Evolutionary conservation across 1,140 invertebrate genomes (phyloP).

Genomic region (Platorchestia sp.): DNA sequence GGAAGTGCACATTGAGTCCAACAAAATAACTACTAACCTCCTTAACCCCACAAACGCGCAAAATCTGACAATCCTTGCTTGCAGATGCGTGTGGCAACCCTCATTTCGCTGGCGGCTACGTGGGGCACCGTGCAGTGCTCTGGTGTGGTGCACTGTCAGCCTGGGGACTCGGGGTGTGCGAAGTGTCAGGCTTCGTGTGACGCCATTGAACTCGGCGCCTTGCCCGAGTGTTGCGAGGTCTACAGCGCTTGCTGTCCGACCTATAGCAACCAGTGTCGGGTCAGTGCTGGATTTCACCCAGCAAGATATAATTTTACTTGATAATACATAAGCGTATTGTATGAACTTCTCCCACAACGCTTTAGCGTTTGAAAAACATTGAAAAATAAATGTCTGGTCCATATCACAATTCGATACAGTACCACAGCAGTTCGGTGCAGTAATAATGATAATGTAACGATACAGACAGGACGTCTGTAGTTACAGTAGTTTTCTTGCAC

Average conservation of each 20-base stretch:
- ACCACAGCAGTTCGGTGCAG: too few species aligned
- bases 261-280: conserved; percentile 64
- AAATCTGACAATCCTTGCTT: neutral
- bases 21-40: neutral
- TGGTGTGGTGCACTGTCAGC: conserved; percentile 62
- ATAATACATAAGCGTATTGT: too few species aligned
- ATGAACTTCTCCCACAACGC: too few species aligned
- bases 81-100: neutral
- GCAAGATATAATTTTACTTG: neutral
- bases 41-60: neutral
- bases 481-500: too few species aligned
- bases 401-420: too few species aligned
- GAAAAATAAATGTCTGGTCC: too few species aligned
- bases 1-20: neutral
- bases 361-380: too few species aligned
- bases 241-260: conserved; percentile 65
- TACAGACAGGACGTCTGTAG: too few species aligned
- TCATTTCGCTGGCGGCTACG: neutral
- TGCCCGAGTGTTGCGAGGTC: conserved; percentile 66
- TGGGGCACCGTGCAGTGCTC: neutral
- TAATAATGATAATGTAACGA: too few species aligned
- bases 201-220: conserved; percentile 49
- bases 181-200: conserved; percentile 60
- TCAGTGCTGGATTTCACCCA: conserved; percentile 41
- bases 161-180: conserved; percentile 58